Evolutionary conservation across 1,140 invertebrate genomes (phyloP).

Genomic region (Oncopodura yosiiana): DNA sequence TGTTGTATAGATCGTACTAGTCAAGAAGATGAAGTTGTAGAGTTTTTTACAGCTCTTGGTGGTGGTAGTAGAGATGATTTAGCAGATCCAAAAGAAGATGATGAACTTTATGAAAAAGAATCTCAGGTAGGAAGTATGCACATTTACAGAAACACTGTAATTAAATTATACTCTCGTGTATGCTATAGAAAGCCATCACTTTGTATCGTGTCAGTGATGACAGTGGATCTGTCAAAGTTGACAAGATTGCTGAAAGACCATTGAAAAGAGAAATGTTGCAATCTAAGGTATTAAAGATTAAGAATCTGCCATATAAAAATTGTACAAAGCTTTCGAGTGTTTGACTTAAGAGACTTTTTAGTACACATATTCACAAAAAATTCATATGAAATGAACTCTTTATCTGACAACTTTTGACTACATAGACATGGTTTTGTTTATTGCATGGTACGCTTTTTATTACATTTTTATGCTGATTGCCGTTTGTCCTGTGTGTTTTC

Average conservation of each 20-base stretch:
- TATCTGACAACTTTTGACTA: too few species aligned
- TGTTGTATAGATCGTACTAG: slow-evolving; percentile 38
- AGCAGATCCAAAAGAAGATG: slow-evolving; percentile 59
- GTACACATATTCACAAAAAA: too few species aligned
- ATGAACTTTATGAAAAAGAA: slow-evolving; percentile 47
- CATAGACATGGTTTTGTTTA: too few species aligned
- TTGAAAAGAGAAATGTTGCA: slow-evolving; percentile 60
- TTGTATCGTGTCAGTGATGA: slow-evolving; percentile 62
- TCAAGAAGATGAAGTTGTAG: slow-evolving; percentile 49
- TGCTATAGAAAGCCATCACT: slow-evolving; percentile 43
- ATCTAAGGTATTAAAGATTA: slow-evolving; percentile 49
- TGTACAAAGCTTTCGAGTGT: too few species aligned
- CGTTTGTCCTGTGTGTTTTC: too few species aligned
- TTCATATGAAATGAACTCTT: too few species aligned
- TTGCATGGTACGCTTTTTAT: too few species aligned
- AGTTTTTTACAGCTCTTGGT: slow-evolving; percentile 62
- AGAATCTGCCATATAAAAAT: too few species aligned
- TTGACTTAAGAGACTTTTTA: too few species aligned
- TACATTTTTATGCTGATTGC: too few species aligned
- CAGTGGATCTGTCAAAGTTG: slow-evolving; percentile 53
- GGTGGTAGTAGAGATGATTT: slow-evolving; percentile 56
- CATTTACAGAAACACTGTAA: neutral
- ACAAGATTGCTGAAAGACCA: slow-evolving; percentile 55
- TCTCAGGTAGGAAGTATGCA: slow-evolving; percentile 41
- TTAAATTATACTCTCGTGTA: neutral